These are phyloP conservation scores for Drosophila chauvacae DNA, from an alignment of 1,140 invertebrate species.

Conservation along the genomic window DNA sequence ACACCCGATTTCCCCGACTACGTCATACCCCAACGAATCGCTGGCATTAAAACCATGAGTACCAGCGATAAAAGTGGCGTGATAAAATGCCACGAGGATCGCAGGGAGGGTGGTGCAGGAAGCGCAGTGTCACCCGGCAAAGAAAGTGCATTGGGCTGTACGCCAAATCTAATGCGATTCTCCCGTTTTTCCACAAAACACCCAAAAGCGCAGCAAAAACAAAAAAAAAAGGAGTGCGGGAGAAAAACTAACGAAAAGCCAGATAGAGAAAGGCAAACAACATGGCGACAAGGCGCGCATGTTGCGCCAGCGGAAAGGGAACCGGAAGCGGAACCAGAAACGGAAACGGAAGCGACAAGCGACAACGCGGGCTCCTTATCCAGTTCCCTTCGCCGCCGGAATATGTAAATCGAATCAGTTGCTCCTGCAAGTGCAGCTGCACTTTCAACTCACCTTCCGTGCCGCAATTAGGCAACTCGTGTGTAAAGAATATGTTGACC, in stretches of 20 bases:
- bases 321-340: conserved; percentile 54
- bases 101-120: not conserved
- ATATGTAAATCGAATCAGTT: conserved; percentile 67
- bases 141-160: conserved; percentile 78
- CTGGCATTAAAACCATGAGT: conserved; percentile 1
- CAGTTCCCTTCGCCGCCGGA: conserved; percentile 8
- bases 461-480: conserved; percentile 67
- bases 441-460: conserved; percentile 61
- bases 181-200: conserved; percentile 65
- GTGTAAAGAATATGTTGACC: conserved; percentile 82
- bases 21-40: not conserved
- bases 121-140: conserved; percentile 11
- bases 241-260: conserved; percentile 20
- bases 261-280: conserved; percentile 45
- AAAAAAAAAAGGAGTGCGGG: conserved; percentile 16
- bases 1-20: no score
- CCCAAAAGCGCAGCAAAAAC: conserved; percentile 33
- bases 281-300: conserved; percentile 74
- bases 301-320: conserved; percentile 61
- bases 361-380: conserved; percentile 47
- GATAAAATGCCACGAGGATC: conserved; percentile 41
- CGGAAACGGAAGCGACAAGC: conserved; percentile 65
- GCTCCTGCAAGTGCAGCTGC: not conserved
- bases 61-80: conserved; percentile 47
- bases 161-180: conserved; percentile 84